phyloP scores from a whole-genome alignment of 2,113 vertebrate species.

The Eira barbara region DNA sequence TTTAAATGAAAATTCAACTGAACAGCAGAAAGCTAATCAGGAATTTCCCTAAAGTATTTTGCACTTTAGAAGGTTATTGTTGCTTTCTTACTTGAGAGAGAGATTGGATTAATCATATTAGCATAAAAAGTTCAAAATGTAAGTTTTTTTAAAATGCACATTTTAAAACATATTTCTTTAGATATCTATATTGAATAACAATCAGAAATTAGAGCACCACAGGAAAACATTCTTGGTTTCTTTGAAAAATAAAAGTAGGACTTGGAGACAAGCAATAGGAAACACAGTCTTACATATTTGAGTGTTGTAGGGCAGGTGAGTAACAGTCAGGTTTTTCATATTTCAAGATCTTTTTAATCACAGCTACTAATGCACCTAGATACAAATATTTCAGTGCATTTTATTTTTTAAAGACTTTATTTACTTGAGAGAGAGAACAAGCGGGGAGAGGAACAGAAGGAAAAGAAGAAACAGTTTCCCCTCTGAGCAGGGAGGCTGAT shows the following conservation, averaged over 20 bases:
- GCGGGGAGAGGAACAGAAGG: too few relatives aligned
- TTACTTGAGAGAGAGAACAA: too few relatives aligned
- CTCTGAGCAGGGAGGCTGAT: too few relatives aligned
- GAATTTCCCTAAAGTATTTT: background rate
- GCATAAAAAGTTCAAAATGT: background rate
- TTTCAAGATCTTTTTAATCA: too few relatives aligned
- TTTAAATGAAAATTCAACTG: background rate
- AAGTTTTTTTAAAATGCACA: slow-evolving; percentile 20
- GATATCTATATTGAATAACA: background rate
- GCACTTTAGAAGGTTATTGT: background rate
- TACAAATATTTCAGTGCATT: too few relatives aligned
- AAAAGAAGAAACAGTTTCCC: too few relatives aligned
- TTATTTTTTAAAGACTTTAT: too few relatives aligned
- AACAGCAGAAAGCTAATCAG: background rate
- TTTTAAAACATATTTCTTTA: slow-evolving; percentile 48
- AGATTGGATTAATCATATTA: background rate
- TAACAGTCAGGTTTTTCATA: too few relatives aligned
- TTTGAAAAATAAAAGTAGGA: background rate
- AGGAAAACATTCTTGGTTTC: background rate
- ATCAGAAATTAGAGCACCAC: background rate
- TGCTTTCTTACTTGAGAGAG: background rate
- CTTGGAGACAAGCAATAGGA: slow-evolving; percentile 28
- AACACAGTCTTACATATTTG: slow-evolving; percentile 22
- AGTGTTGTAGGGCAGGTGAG: background rate
- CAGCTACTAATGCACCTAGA: too few relatives aligned